Conservation (phyloP, 1,140 invertebrate genomes). For the Brachionus koreanus region DNA sequence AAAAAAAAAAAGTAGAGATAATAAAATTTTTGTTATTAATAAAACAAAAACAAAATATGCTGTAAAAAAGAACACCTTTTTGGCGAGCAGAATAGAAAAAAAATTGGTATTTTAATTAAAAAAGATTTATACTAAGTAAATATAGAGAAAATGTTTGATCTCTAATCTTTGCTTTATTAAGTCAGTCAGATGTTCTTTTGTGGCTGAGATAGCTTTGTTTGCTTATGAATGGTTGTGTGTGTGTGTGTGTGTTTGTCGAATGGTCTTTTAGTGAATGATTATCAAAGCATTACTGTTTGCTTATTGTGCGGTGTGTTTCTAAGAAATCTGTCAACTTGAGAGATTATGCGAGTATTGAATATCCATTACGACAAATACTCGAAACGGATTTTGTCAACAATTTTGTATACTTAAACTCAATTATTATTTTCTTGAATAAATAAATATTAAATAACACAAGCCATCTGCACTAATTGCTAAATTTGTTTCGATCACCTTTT, state of each 20-base stretch:
- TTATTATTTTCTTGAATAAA: not conserved
- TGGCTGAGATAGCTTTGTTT: not conserved
- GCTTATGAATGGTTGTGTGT: not conserved
- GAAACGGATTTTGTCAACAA: not conserved
- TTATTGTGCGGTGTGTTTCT: not conserved
- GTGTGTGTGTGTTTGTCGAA: not conserved
- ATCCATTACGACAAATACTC: not conserved
- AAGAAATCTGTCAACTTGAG: not conserved
- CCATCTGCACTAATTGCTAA: conserved; percentile 14
- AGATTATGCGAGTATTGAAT: not conserved
- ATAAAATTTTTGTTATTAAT: not conserved
- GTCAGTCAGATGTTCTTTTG: conserved; percentile 36
- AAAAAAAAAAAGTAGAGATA: not conserved
- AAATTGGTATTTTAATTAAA: conserved; percentile 3
- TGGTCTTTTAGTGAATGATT: not conserved
- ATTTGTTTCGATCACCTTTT: not conserved
- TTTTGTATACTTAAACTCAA: not conserved
- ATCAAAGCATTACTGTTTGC: conserved; percentile 12
- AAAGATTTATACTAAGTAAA: not conserved
- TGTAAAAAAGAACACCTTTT: conserved; percentile 7
- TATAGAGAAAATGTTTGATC: not conserved
- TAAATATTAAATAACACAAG: not conserved
- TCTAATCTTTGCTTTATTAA: conserved; percentile 4
- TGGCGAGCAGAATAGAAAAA: not conserved
- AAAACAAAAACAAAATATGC: not conserved